phyloP scores from a whole-genome alignment of 2,888 invertebrate genomes.

The Protula sp. region DNA sequence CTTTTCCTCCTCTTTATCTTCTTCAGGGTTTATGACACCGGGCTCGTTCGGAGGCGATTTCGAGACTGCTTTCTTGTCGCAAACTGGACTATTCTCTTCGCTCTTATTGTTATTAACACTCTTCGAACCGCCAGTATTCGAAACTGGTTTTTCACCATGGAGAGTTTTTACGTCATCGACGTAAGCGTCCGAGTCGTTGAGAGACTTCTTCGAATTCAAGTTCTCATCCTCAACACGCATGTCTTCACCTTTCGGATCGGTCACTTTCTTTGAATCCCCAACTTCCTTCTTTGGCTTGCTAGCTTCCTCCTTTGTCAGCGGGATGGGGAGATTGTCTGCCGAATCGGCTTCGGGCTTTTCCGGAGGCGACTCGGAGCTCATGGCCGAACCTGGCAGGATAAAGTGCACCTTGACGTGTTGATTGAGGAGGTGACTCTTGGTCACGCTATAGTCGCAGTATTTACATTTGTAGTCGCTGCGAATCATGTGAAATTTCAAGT shows the following conservation, averaged over 20 bases:
- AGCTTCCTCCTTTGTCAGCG: not conserved
- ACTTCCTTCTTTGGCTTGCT: not conserved
- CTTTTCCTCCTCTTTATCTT: not conserved
- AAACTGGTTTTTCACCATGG: not conserved
- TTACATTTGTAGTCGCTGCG: constrained; percentile 68
- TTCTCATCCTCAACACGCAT: not conserved
- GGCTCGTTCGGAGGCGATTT: no score
- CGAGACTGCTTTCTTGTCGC: no score
- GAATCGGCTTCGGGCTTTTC: not conserved
- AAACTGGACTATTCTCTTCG: no score
- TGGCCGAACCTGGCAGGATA: constrained; percentile 12
- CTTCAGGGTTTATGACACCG: no score
- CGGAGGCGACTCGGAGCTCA: not conserved
- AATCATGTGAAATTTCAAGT: constrained; percentile 69
- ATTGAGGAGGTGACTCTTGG: constrained; percentile 68
- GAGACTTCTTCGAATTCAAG: not conserved
- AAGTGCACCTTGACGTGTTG: constrained; percentile 74
- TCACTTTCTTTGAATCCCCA: no score
- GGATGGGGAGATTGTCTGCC: not conserved
- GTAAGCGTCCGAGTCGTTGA: not conserved
- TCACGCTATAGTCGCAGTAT: constrained; percentile 76
- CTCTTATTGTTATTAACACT: no score
- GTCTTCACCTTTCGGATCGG: not conserved
- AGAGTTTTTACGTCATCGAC: not conserved
- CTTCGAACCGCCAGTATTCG: no score